phyloP scores from a whole-genome alignment of 2,113 vertebrate species.

The Colossoma macropomum region DNA sequence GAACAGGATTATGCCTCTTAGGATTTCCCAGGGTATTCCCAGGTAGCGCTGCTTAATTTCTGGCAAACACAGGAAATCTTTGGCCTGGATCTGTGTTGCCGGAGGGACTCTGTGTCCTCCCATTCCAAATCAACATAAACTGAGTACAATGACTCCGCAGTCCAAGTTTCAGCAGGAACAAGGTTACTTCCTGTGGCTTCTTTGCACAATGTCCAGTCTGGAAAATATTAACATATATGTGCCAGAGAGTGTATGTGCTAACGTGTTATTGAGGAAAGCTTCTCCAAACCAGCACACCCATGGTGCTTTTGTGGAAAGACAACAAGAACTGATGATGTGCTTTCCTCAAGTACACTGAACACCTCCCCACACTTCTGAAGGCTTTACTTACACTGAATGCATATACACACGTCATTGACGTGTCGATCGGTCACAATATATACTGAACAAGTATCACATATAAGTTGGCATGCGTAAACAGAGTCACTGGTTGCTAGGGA shows the following conservation, averaged over 20 bases:
- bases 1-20: constrained; percentile 3
- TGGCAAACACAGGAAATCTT: constrained; percentile 24
- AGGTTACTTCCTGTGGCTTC: constrained; percentile 49
- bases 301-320: constrained; percentile 14
- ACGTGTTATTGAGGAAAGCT: constrained; percentile 24
- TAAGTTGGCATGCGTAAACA: constrained; percentile 69
- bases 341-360: background rate
- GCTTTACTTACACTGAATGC: background rate
- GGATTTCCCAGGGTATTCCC: constrained; percentile 40
- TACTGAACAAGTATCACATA: constrained; percentile 60
- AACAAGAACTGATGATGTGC: constrained; percentile 12
- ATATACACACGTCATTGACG: background rate
- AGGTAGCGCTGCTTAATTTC: constrained; percentile 31
- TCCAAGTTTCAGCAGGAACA: constrained; percentile 41
- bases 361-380: background rate
- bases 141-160: constrained; percentile 8
- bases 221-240: constrained; percentile 33
- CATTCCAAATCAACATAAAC: constrained; percentile 14
- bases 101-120: constrained; percentile 11
- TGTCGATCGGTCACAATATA: constrained; percentile 60
- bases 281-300: constrained; percentile 12
- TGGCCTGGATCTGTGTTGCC: constrained; percentile 22
- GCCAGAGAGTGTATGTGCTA: background rate
- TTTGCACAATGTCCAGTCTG: constrained; percentile 46
- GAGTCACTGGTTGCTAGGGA: constrained; percentile 75